A percentile compares a stretch with the other conserved stretches of the same genome.
Conservation (phyloP, 1,140 invertebrate species). For the Dreissena polymorpha region DNA sequence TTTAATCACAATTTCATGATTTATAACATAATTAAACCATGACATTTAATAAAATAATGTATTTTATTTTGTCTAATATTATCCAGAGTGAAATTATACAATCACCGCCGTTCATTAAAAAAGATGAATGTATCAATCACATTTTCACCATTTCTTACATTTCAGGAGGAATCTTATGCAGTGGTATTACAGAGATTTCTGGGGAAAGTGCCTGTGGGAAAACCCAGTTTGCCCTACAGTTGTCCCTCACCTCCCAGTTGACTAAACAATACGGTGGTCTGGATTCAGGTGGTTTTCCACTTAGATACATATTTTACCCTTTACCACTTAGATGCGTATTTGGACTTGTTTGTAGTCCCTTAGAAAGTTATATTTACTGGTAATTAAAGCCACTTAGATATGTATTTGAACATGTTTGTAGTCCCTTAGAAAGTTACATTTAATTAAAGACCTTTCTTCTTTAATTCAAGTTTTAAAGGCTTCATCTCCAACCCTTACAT, state of each 20-base stretch:
- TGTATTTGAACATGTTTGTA: no score
- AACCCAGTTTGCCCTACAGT: slow-evolving; percentile 91
- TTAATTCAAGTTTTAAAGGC: no score
- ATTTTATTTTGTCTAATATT: not conserved
- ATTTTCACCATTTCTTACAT: not conserved
- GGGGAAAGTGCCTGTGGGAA: slow-evolving; percentile 92
- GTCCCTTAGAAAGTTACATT: no score
- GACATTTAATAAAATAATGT: not conserved
- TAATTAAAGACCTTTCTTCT: no score
- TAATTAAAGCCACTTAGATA: no score
- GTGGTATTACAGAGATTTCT: slow-evolving; percentile 90
- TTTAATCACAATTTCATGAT: not conserved
- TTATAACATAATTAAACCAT: not conserved
- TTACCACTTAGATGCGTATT: no score
- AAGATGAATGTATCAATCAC: not conserved
- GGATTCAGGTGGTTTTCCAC: slow-evolving; percentile 77
- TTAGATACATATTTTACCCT: no score
- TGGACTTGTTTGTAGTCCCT: no score
- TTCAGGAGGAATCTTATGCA: slow-evolving; percentile 86
- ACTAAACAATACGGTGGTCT: slow-evolving; percentile 79
- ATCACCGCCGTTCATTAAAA: not conserved
- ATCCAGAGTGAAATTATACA: not conserved
- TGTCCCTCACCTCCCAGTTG: slow-evolving; percentile 84
- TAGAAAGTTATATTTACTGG: no score
- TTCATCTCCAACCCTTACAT: no score